Evolutionary conservation across 2,113 vertebrate species (phyloP).

Genomic region (Gallinago media): DNA sequence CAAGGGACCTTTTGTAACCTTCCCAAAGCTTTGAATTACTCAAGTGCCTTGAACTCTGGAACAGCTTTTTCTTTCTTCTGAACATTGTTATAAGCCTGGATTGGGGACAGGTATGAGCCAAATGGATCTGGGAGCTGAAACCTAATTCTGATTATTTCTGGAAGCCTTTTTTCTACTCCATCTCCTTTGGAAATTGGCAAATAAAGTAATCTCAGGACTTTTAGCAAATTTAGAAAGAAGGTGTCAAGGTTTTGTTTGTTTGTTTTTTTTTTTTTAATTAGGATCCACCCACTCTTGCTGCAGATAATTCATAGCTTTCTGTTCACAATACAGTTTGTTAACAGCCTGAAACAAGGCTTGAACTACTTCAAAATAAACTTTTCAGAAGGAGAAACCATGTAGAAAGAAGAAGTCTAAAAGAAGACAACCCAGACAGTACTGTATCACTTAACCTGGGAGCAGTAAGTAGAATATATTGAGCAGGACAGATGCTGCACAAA

Average conservation of each 20-base stretch:
- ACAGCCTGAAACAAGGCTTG: neutral
- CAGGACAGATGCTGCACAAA: neutral
- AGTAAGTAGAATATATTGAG: neutral
- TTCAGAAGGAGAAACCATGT: neutral
- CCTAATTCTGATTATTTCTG: neutral
- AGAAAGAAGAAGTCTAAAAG: neutral
- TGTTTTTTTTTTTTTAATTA: neutral
- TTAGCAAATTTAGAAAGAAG: neutral
- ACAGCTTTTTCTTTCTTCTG: neutral
- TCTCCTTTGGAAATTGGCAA: neutral
- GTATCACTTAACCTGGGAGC: neutral
- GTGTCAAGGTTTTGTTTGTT: neutral
- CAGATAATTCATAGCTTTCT: neutral
- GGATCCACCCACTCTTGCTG: neutral
- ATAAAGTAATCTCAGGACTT: neutral
- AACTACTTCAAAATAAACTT: neutral
- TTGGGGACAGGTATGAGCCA: neutral
- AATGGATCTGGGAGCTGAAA: neutral
- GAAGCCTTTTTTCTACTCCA: neutral
- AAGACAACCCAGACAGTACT: rapidly evolving
- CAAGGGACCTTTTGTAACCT: neutral
- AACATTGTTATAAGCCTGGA: rapidly evolving
- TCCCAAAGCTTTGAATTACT: neutral
- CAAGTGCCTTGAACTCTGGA: neutral
- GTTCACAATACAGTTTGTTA: neutral